Conservation (phyloP, 2,888 invertebrate genomes). For the Diarsia mendica region DNA sequence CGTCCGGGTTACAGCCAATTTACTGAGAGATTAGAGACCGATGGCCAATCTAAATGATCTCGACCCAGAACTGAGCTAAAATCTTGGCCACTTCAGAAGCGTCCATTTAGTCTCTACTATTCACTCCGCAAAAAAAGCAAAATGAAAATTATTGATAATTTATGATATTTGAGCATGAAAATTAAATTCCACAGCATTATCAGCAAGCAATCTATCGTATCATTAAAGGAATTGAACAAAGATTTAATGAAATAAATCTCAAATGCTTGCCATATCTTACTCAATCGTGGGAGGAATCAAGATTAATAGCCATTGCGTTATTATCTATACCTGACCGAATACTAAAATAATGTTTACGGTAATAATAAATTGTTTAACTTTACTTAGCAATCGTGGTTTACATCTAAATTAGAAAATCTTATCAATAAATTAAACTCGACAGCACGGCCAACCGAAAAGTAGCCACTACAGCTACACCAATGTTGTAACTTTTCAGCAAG, state of each 20-base stretch:
- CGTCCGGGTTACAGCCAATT: too few species aligned
- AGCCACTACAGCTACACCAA: too few species aligned
- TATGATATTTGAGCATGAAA: neutral
- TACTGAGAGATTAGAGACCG: neutral
- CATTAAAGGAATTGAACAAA: conserved; percentile 26
- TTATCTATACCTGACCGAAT: conserved; percentile 36
- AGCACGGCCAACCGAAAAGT: neutral
- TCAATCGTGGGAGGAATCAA: conserved; percentile 41
- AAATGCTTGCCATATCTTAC: conserved; percentile 42
- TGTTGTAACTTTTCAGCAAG: too few species aligned
- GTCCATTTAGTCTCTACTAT: neutral
- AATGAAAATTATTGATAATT: neutral
- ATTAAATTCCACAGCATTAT: conserved; percentile 5
- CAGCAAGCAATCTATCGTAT: neutral
- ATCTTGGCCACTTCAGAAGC: neutral
- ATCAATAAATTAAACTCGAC: conserved; percentile 19
- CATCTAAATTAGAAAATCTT: conserved; percentile 42
- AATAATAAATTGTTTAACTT: conserved; percentile 30
- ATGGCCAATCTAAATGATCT: neutral
- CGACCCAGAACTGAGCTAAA: neutral
- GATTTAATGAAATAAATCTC: conserved; percentile 36
- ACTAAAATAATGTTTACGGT: conserved; percentile 37
- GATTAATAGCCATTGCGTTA: conserved; percentile 35
- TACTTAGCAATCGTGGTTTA: conserved; percentile 22
- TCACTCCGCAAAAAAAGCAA: neutral